Evolutionary conservation across 2,113 vertebrate species (phyloP), one percentile per base, ranked within the genome.

Genomic region (Odontesthes bonariensis): DNA sequence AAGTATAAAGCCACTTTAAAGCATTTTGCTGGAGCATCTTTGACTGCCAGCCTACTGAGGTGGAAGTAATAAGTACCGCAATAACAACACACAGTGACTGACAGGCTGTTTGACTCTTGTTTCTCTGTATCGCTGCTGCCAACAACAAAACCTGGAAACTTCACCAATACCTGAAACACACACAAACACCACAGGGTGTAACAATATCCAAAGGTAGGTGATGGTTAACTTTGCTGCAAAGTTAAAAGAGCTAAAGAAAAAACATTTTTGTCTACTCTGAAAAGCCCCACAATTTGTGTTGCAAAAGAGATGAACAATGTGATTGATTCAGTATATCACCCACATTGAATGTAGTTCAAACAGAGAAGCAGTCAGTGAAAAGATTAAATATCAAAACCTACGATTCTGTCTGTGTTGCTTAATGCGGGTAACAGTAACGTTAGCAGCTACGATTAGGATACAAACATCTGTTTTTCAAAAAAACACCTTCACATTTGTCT

Each of bases 41-140:
- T 13, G 6, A 46, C 42, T 10, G 13, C 27, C 19, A 14, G 42
- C 31, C 46, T 66, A 11, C 23, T n/a, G 35, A 49, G 27, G 59
- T 61, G 59, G 35, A 76, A 40, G 20, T 66, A 57, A 56, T 55
- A 32, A 63, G 16, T 7, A 69, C 35, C 13, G 20, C 6, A 59
- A 40, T 67, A 69, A 49, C 33, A 69, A 69, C 17, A 69, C 32
- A 71, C 33, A 33, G 60, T 69, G 66, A 20, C 27, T 20, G 27
- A 47, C 12, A 22, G 12, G 54, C 53, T 46, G 73, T 58, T 69
- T 60, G 67, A 69, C 56, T 65, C 20, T 42, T 7, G 80, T 60
- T 47, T 57, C 27, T 67, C 47, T 59, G 44, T 9, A 67, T 55
- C 47, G 46, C 19, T 20, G 13, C 27, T 76, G 55, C 17, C 65